phyloP scores from a whole-genome alignment of 1,140 invertebrate genomes.

The Cylas formicarius region DNA sequence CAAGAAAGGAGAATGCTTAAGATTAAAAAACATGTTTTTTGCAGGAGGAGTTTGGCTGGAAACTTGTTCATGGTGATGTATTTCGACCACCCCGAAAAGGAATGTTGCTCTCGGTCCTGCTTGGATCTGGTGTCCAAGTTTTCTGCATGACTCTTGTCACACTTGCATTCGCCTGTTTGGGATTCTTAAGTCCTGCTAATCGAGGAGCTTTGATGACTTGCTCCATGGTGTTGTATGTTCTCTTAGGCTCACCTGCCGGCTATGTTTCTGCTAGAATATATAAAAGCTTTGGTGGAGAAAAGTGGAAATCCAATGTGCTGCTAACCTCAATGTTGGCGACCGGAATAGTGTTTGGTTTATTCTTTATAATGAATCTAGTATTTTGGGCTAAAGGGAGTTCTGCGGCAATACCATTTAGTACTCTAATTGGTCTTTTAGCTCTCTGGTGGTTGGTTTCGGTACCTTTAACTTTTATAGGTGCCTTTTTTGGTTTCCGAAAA shows the following conservation, averaged over 20 bases:
- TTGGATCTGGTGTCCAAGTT: conserved; percentile 93
- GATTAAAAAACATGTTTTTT: conserved; percentile 19
- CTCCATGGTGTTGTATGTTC: conserved; percentile 89
- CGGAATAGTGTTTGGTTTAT: conserved; percentile 91
- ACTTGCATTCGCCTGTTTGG: conserved; percentile 92
- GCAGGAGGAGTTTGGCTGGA: conserved; percentile 99
- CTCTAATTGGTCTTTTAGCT: conserved; percentile 91
- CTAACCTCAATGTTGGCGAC: conserved; percentile 89
- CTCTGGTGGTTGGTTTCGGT: conserved; percentile 98
- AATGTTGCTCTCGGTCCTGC: conserved; percentile 90
- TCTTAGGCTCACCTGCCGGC: conserved; percentile 90
- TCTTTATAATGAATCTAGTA: conserved; percentile 95
- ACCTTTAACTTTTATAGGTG: conserved; percentile 94
- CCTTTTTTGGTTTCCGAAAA: conserved; percentile 97
- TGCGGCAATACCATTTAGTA: conserved; percentile 93
- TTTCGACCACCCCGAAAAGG: conserved; percentile 93
- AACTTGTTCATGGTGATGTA: conserved; percentile 92
- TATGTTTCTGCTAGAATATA: conserved; percentile 94
- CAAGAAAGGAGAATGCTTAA: no score
- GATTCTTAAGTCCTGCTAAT: conserved; percentile 97
- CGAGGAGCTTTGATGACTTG: conserved; percentile 98
- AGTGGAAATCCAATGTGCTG: conserved; percentile 97
- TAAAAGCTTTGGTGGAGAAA: conserved; percentile 95
- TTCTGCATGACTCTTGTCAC: conserved; percentile 69
- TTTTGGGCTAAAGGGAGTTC: conserved; percentile 93